Percentiles rank a stretch among this genome's conserved stretches.
These are phyloP conservation scores for Tupiocoris notatus DNA, from an alignment of 2,888 invertebrate species.

Conservation along the genomic window DNA sequence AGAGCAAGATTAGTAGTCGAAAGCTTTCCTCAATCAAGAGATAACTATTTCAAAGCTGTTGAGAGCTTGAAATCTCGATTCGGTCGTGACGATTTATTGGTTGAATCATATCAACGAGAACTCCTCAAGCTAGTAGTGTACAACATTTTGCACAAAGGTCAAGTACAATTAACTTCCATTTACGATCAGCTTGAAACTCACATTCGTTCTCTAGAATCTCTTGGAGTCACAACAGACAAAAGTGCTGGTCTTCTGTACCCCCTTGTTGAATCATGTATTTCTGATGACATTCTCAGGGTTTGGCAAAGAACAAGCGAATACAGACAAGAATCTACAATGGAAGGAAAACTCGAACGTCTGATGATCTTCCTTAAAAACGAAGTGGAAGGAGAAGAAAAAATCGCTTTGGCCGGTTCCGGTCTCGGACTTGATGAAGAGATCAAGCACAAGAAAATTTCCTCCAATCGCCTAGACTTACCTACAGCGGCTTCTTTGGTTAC, in stretches of 20 bases:
- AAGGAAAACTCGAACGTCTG: conserved; percentile 4
- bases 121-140: neutral
- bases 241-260: neutral
- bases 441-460: neutral
- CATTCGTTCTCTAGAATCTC: neutral
- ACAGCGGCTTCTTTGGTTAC: conserved; percentile 3
- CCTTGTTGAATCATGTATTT: conserved; percentile 15
- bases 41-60: neutral
- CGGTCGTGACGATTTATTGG: conserved; percentile 4
- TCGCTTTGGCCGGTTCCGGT: conserved; percentile 5
- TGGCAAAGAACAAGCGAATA: conserved; percentile 20
- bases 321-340: conserved; percentile 5
- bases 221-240: neutral
- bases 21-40: neutral
- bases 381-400: conserved; percentile 17
- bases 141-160: neutral
- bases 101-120: neutral
- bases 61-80: neutral
- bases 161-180: neutral
- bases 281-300: conserved; percentile 10
- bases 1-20: neutral
- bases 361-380: conserved; percentile 7
- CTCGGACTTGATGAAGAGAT: conserved; percentile 17
- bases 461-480: neutral
- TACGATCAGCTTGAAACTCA: neutral